A percentile compares a stretch with the other conserved stretches of the same genome.
Conservation (phyloP, 1,140 invertebrate genomes). For the Solen grandis region DNA sequence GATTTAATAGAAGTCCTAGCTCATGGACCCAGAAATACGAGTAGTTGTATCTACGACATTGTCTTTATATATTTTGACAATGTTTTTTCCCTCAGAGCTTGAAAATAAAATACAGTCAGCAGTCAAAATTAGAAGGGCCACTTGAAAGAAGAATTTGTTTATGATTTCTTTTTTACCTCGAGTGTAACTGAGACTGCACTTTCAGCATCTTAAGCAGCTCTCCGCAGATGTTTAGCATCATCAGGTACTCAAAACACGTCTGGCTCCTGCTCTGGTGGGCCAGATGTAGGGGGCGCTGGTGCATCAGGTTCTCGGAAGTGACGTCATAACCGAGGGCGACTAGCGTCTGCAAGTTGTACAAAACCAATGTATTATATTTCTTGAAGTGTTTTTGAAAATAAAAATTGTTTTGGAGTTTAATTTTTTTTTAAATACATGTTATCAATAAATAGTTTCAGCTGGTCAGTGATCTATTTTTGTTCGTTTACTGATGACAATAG, state of each 20-base stretch:
- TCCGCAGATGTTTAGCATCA: conserved; percentile 37
- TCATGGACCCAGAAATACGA: too few species aligned
- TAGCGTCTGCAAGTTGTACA: conserved; percentile 3
- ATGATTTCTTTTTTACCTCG: too few species aligned
- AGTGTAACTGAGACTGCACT: neutral
- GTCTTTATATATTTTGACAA: too few species aligned
- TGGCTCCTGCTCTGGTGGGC: conserved; percentile 37
- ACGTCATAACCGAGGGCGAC: conserved; percentile 49
- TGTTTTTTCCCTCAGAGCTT: too few species aligned
- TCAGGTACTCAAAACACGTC: conserved; percentile 44
- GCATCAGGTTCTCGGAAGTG: conserved; percentile 36
- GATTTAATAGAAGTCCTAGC: too few species aligned
- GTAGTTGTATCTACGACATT: too few species aligned
- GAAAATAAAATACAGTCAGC: too few species aligned
- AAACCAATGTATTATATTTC: too few species aligned
- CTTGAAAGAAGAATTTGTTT: too few species aligned
- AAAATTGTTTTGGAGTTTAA: neutral
- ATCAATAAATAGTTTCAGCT: neutral
- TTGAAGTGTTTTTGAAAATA: too few species aligned
- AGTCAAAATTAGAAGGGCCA: too few species aligned
- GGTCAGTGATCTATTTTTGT: neutral
- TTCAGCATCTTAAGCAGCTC: conserved; percentile 10
- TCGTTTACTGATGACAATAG: neutral
- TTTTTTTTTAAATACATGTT: neutral
- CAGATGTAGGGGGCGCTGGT: conserved; percentile 47